Percentiles rank a stretch among this genome's conserved stretches.
phyloP scores from a whole-genome alignment of 2,888 invertebrate genomes.

The Osmoderma eremita region DNA sequence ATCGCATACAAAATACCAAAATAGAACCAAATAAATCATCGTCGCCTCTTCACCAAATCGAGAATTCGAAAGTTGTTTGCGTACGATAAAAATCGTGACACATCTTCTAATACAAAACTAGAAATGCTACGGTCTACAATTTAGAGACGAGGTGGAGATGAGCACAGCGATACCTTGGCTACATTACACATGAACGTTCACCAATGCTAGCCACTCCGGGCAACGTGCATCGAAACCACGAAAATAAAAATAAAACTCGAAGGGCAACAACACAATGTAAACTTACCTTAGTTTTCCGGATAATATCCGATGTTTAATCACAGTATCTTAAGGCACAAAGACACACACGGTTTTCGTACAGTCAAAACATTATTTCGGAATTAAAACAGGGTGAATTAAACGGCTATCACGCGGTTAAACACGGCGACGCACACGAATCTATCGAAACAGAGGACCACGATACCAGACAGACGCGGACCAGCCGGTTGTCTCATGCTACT shows the following conservation, averaged over 20 bases:
- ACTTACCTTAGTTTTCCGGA: constrained; percentile 12
- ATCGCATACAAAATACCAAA: no score
- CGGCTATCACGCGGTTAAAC: constrained; percentile 1
- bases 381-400: background rate
- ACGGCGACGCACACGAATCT: background rate
- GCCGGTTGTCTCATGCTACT: background rate
- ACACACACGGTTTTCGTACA: background rate
- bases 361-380: background rate
- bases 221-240: no score
- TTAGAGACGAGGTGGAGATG: background rate
- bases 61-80: constrained; percentile 23
- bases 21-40: no score
- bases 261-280: background rate
- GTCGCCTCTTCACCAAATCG: background rate
- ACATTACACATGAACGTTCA: background rate
- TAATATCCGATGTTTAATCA: background rate
- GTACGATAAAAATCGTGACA: constrained; percentile 13
- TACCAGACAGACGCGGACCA: no score
- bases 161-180: background rate
- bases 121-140: no score
- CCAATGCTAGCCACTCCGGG: no score
- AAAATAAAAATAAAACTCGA: background rate
- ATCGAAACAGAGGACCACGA: constrained; percentile 8
- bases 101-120: constrained; percentile 10
- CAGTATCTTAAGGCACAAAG: background rate